These are phyloP conservation scores for Brachionus paranguensis DNA, from an alignment of 1,140 invertebrate species.

Conservation along the genomic window DNA sequence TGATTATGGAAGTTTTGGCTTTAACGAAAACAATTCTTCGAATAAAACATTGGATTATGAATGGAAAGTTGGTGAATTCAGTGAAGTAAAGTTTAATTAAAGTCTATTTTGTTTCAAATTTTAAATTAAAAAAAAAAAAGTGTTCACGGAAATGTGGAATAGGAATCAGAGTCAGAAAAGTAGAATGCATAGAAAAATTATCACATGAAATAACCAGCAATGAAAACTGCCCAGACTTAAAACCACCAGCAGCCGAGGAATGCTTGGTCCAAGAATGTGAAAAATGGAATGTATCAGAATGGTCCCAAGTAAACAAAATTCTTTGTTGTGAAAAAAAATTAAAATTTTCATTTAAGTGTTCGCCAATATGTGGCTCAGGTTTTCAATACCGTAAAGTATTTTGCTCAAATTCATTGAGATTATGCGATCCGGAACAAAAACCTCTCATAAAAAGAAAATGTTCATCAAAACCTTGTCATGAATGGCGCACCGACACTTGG, in stretches of 20 bases:
- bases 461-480: neutral
- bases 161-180: neutral
- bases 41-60: neutral
- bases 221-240: neutral
- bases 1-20: neutral
- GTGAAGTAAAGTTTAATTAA: neutral
- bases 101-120: too few species aligned
- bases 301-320: neutral
- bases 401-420: neutral
- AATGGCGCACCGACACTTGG: neutral
- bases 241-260: neutral
- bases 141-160: neutral
- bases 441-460: neutral
- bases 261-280: neutral
- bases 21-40: neutral
- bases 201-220: neutral
- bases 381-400: slow-evolving; percentile 20
- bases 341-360: neutral
- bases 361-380: neutral
- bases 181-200: neutral
- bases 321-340: neutral
- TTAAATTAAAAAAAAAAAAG: neutral
- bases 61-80: neutral
- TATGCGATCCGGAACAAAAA: neutral
- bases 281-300: neutral